A percentile compares a stretch with the other conserved stretches of the same genome.
These are phyloP conservation scores for Bovichtus variegatus DNA, from an alignment of 2,797 vertebrate species.

Conservation along the genomic window DNA sequence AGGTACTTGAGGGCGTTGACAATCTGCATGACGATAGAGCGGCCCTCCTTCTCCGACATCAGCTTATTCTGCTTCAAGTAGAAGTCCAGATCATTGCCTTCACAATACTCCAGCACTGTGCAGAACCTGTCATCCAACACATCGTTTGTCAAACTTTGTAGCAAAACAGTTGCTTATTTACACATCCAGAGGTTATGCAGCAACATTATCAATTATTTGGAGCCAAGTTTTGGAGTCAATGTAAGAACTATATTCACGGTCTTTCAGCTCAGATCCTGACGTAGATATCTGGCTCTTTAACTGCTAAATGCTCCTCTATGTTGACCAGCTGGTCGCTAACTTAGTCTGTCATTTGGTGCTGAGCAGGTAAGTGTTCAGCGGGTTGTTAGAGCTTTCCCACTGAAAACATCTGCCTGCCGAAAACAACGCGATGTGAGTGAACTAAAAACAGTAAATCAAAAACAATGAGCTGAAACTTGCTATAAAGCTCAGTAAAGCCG, in stretches of 20 bases:
- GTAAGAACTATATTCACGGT: not conserved
- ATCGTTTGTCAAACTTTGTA: not conserved
- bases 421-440: not conserved
- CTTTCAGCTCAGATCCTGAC: not conserved
- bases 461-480: not conserved
- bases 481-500: not conserved
- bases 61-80: slow-evolving; percentile 99
- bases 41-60: slow-evolving; percentile 95
- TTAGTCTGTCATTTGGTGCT: too few relatives aligned
- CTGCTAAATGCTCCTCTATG: too few relatives aligned
- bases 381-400: not conserved
- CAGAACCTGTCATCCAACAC: slow-evolving; percentile 88
- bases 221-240: not conserved
- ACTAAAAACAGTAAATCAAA: not conserved
- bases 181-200: not conserved
- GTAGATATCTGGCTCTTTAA: too few relatives aligned
- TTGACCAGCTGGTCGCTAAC: too few relatives aligned
- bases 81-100: slow-evolving; percentile 97
- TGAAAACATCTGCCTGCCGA: too few relatives aligned
- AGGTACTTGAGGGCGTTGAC: slow-evolving; percentile 98
- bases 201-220: not conserved
- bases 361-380: not conserved
- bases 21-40: slow-evolving; percentile 98
- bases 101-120: slow-evolving; percentile 97
- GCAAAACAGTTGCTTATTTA: not conserved